Conservation (phyloP, 2,113 vertebrate genomes). For the Misgurnus anguillicaudatus region DNA sequence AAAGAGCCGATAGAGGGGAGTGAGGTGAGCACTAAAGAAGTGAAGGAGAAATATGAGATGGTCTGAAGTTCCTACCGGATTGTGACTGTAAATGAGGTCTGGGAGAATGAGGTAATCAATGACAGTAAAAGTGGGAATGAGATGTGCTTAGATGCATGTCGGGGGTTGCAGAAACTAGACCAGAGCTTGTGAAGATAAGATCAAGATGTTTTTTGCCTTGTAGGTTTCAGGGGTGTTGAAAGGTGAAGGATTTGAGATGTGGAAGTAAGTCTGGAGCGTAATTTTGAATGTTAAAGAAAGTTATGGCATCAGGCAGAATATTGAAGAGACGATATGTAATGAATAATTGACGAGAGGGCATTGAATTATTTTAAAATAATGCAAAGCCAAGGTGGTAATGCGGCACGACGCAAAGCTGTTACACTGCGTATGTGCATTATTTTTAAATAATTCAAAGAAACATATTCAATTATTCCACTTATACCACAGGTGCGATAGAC, state of each 20-base stretch:
- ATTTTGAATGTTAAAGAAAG: neutral
- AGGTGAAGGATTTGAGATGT: neutral
- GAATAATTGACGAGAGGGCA: no score
- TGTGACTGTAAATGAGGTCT: neutral
- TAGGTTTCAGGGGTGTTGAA: neutral
- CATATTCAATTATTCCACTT: no score
- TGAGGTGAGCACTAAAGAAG: neutral
- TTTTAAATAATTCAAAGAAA: no score
- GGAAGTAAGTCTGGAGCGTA: neutral
- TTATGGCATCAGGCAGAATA: no score
- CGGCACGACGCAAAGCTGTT: no score
- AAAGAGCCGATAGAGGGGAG: neutral
- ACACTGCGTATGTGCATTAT: no score
- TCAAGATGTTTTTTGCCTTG: neutral
- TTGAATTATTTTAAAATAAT: no score
- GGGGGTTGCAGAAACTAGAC: neutral
- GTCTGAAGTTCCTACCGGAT: neutral
- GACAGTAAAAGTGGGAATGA: neutral
- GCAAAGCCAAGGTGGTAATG: no score
- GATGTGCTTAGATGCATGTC: neutral
- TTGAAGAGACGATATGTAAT: no score
- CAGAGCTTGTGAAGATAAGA: neutral
- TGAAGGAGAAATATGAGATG: conserved; percentile 2
- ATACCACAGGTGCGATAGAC: no score
- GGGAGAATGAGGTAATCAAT: neutral